Evolutionary conservation across 2,113 vertebrate species (phyloP), one percentile per base, ranked within the genome.

Genomic region (Odontesthes bonariensis): DNA sequence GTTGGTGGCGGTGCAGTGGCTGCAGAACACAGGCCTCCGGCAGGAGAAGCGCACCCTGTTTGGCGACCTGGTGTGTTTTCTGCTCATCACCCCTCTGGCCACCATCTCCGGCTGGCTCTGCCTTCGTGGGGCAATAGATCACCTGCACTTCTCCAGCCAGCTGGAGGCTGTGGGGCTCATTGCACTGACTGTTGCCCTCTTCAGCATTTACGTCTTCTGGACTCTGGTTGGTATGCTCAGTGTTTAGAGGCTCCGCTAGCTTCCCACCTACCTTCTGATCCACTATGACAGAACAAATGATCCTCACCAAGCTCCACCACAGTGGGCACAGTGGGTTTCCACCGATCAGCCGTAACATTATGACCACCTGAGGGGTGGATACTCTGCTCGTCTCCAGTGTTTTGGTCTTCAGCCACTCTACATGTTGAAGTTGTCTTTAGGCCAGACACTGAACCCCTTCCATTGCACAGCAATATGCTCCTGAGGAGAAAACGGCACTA

Each of bases 141-240:
- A 82, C 32, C 63, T 77, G 9, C 69, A 82, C 40, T 82, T 68
- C 68, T 72, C 79, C 62, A 82, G 79, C 27, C 67, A 65, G 8
- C 42, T 82, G 68, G 79, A 82, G 73, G 73, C 79, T 8, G 56
- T 77, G 32, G 79, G 79, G 7, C 79, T 82, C 49, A 82, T 82
- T 53, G 51, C 73, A 3, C 62, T 82, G 0, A 82, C 79, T 9
- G 61, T 82, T 10, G 79, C 79, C 10, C 79, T 82, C 73, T 77
- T 82, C 31, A 62, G 73, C 67, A 82, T 82, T 44, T 77, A 82
- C 52, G 62, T 82, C 62, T 77, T 82, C 61, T 82, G 79, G 79
- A 82, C 73, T 4, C 51, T 82, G 79, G 79, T 82, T 4, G 71
- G 79, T 77, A 19, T 47, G 22, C 46, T 22, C 8, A 33, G 35